Conservation (phyloP, 2,113 vertebrate species). For the Datnioides undecimradiatus region DNA sequence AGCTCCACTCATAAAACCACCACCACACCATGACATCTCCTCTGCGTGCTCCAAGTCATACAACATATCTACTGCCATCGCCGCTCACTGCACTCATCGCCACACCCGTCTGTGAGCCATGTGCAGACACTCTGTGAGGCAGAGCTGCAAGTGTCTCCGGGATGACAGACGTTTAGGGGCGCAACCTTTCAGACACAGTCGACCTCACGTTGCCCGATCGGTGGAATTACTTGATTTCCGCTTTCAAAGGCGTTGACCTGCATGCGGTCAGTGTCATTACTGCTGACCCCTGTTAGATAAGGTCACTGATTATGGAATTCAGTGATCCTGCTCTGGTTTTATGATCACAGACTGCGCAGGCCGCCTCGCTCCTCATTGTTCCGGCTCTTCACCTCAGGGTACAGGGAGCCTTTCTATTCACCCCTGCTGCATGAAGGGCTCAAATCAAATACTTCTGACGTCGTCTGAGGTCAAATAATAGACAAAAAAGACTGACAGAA, state of each 20-base stretch:
- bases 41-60: slow-evolving; percentile 24
- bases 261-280: slow-evolving; percentile 23
- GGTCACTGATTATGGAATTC: slow-evolving; percentile 45
- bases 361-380: neutral
- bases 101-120: slow-evolving; percentile 34
- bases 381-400: slow-evolving; percentile 7
- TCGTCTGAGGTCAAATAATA: slow-evolving; percentile 49
- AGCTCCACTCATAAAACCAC: slow-evolving; percentile 20
- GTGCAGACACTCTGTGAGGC: slow-evolving; percentile 16
- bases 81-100: slow-evolving; percentile 1
- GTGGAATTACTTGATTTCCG: slow-evolving; percentile 32
- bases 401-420: slow-evolving; percentile 32
- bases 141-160: slow-evolving; percentile 2
- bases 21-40: slow-evolving; percentile 7
- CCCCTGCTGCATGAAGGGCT: slow-evolving; percentile 30
- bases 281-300: slow-evolving; percentile 42
- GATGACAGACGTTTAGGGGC: neutral
- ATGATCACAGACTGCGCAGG: slow-evolving; percentile 22
- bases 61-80: slow-evolving; percentile 15
- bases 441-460: slow-evolving; percentile 61
- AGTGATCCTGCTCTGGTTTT: slow-evolving; percentile 8
- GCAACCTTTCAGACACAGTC: neutral
- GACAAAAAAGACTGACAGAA: slow-evolving; percentile 6
- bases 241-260: slow-evolving; percentile 26
- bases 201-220: slow-evolving; percentile 32